A percentile compares a stretch with the other conserved stretches of the same genome.
These are phyloP conservation scores for Lycocerus yunnanus DNA, from an alignment of 2,888 invertebrate species.

Conservation along the genomic window DNA sequence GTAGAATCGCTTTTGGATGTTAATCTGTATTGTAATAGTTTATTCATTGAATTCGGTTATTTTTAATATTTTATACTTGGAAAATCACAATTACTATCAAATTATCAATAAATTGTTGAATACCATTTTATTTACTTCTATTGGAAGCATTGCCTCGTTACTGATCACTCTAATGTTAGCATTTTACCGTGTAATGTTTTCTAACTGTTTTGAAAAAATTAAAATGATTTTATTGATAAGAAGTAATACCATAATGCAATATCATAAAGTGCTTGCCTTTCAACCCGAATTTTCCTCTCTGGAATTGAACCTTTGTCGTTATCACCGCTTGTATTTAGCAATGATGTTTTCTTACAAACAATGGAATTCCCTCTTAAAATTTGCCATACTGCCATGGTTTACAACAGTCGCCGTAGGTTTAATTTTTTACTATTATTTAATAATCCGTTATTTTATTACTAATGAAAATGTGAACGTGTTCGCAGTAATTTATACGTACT, in stretches of 20 bases:
- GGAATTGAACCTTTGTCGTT: neutral
- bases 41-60: neutral
- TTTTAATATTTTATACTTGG: neutral
- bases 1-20: neutral
- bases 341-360: neutral
- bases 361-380: neutral
- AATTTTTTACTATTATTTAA: neutral
- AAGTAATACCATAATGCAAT: neutral
- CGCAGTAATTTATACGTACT: neutral
- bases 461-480: neutral
- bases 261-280: neutral
- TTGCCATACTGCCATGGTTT: neutral
- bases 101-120: neutral
- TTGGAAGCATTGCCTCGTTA: neutral
- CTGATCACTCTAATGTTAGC: neutral
- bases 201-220: neutral
- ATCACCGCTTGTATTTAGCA: neutral
- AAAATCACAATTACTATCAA: neutral
- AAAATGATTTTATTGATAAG: neutral
- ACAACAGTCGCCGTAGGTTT: neutral
- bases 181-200: neutral
- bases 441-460: neutral
- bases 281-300: neutral
- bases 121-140: neutral
- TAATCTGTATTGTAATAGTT: neutral